Evolutionary conservation across 2,888 invertebrate species (phyloP), one percentile per base, ranked within the genome.

Genomic region (Phymatocera aterrima): DNA sequence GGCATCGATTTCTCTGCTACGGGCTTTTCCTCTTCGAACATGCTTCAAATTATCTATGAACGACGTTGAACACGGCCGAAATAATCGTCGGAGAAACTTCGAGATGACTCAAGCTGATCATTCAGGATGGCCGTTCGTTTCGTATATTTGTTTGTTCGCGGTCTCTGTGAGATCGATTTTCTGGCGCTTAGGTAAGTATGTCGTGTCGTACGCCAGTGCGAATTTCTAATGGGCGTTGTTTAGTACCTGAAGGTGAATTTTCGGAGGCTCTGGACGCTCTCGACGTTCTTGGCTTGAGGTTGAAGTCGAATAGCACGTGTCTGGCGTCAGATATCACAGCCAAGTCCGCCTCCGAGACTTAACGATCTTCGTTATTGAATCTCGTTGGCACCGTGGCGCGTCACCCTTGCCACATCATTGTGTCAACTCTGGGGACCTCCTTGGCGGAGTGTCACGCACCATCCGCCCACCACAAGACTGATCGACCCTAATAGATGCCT

Each of bases 301-400:
- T 80, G 81, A 79, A 82, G 79, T 83, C 81, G 80, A 80, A 48
- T 18, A 87, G 88, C 89, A 88, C 89, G 89, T 88, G 89, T 87
- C 87, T 84, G 85, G 88, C 85, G 88, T 87, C 88, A 84, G 83
- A 88, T 89, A 87, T 88, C 89, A 84, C 81, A 86, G 83, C 82
- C 80, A 81, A 60, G 68, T 77, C 77, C 77, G 77, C 81, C 79
- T 68, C 57, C 74, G 5, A 46, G 74, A 83, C 85, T 85, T 89
- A 89, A 89, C 88, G 88, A 88, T 87, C 88, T 83, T 87, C 87
- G 84, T 88, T 88, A 88, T 88, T 87, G 88, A 88, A 89, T 88
- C 87, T 88, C 87, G 81, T 85, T 81, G 78, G 81, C 64, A 77
- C 65, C 77, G 43, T 61, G 57, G 65, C 64, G 68, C 77, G 77